Evolutionary conservation across 2,113 vertebrate species (phyloP).

Genomic region (Sapayoa aenigma): DNA sequence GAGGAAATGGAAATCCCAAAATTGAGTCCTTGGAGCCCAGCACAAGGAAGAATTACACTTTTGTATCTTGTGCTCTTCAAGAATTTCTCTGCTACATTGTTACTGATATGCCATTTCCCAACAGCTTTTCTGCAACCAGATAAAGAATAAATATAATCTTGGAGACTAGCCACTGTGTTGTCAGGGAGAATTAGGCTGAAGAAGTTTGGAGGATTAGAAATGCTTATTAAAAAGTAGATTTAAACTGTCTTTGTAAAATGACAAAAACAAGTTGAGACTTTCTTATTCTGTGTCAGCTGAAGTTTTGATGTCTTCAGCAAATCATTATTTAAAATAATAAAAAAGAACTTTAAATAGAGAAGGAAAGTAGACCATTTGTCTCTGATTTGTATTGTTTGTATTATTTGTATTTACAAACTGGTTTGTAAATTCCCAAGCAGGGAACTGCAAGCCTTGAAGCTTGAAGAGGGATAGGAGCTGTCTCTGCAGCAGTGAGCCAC

Average conservation of each 20-base stretch:
- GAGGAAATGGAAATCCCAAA: neutral
- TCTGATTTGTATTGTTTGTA: neutral
- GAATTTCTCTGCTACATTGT: neutral
- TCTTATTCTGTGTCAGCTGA: neutral
- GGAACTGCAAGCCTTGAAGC: neutral
- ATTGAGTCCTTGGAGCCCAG: neutral
- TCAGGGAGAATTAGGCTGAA: neutral
- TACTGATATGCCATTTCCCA: neutral
- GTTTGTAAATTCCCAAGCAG: neutral
- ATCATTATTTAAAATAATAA: neutral
- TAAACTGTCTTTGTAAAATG: neutral
- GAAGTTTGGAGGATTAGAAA: neutral
- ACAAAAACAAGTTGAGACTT: neutral
- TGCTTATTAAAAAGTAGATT: neutral
- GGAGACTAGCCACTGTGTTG: neutral
- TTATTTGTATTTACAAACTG: neutral
- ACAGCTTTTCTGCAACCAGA: neutral
- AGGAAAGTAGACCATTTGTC: neutral
- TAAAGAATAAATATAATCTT: neutral
- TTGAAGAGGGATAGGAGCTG: neutral
- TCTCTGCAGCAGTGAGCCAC: neutral
- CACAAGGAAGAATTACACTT: neutral
- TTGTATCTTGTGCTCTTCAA: neutral
- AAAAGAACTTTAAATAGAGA: neutral
- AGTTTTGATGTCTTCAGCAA: neutral